A percentile compares a stretch with the other conserved stretches of the same genome.
Conservation (phyloP, 1,140 invertebrate genomes). For the Plectrocnemia conspersa region DNA sequence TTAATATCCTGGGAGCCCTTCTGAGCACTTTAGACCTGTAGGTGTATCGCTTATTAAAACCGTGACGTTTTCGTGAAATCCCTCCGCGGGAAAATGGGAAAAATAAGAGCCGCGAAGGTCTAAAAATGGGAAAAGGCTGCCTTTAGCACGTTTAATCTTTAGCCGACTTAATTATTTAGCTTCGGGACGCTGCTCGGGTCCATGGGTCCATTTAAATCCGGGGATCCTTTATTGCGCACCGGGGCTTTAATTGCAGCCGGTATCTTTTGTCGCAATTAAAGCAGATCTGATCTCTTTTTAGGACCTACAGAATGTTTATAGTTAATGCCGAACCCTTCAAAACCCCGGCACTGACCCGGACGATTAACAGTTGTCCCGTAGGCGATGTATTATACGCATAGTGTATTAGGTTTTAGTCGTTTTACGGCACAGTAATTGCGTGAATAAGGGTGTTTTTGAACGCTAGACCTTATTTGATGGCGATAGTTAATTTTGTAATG, state of each 20-base stretch:
- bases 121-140: constrained; percentile 1
- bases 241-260: constrained; percentile 24
- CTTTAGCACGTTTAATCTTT: constrained; percentile 1
- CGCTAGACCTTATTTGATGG: too few relatives aligned
- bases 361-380: too few relatives aligned
- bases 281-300: constrained; percentile 25
- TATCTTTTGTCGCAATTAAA: constrained; percentile 27
- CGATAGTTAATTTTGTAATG: too few relatives aligned
- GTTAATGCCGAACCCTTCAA: too few relatives aligned
- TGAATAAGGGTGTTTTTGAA: too few relatives aligned
- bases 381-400: too few relatives aligned
- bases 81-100: neutral
- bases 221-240: too few relatives aligned
- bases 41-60: neutral
- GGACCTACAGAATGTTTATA: neutral
- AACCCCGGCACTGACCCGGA: too few relatives aligned
- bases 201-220: neutral
- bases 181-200: too few relatives aligned
- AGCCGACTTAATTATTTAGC: neutral
- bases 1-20: constrained; percentile 8
- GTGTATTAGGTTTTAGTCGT: too few relatives aligned
- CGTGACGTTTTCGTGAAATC: constrained; percentile 8
- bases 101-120: neutral
- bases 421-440: too few relatives aligned
- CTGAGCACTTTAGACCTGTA: neutral